phyloP scores from a whole-genome alignment of 2,113 vertebrate genomes.

The Tachysurus fulvidraco region DNA sequence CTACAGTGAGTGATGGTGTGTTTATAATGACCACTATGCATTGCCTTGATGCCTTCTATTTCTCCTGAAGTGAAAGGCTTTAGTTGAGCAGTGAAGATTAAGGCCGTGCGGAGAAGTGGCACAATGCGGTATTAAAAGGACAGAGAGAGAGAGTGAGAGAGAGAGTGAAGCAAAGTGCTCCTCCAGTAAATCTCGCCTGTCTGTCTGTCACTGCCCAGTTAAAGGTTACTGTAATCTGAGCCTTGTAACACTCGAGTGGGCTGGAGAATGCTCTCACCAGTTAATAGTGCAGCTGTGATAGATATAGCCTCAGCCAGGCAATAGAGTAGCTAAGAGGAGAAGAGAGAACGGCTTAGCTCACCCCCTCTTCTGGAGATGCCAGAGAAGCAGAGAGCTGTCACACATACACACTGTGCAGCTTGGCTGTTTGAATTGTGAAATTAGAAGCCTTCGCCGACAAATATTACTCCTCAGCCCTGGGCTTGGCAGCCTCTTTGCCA shows the following conservation, averaged over 20 bases:
- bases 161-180: conserved; percentile 26
- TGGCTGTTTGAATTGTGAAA: conserved; percentile 55
- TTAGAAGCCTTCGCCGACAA: conserved; percentile 52
- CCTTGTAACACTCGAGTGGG: conserved; percentile 58
- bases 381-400: conserved; percentile 8
- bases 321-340: conserved; percentile 40
- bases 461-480: conserved; percentile 43
- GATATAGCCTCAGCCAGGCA: conserved; percentile 46
- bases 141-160: conserved; percentile 35
- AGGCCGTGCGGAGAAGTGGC: conserved; percentile 47
- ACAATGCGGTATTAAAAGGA: conserved; percentile 51
- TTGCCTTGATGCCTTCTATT: conserved; percentile 43
- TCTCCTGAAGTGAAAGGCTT: conserved; percentile 53
- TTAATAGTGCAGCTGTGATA: conserved; percentile 57
- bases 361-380: conserved; percentile 25
- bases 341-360: conserved; percentile 51
- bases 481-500: conserved; percentile 40
- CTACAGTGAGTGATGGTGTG: conserved; percentile 36
- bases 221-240: conserved; percentile 64
- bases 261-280: conserved; percentile 53
- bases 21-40: conserved; percentile 43
- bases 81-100: conserved; percentile 49
- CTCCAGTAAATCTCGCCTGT: conserved; percentile 54
- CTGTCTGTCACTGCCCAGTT: conserved; percentile 54
- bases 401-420: conserved; percentile 21